Percentiles rank a stretch among this genome's conserved stretches.
phyloP scores from a whole-genome alignment of 2,113 vertebrate species.

The Cynocephalus volans region DNA sequence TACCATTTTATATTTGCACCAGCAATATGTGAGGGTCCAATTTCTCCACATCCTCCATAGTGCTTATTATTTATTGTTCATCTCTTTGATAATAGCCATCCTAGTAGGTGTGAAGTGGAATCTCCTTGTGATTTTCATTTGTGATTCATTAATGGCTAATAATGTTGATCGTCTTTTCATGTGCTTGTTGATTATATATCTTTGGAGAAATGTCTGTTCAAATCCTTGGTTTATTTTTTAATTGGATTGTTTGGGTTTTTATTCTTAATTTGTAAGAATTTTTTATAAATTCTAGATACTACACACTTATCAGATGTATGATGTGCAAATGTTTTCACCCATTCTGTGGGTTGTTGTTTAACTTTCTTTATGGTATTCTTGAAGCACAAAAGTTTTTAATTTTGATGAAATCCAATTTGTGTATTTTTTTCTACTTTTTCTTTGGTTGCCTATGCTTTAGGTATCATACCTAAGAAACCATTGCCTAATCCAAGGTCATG shows the following conservation, averaged over 20 bases:
- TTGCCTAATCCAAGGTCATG: not conserved
- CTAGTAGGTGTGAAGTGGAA: not conserved
- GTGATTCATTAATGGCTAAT: not conserved
- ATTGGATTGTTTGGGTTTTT: not conserved
- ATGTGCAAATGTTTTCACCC: not conserved
- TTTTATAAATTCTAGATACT: not conserved
- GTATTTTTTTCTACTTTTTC: constrained; percentile 51
- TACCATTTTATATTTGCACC: not conserved
- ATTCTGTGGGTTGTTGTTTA: not conserved
- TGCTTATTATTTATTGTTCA: not conserved
- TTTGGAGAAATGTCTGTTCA: constrained; percentile 25
- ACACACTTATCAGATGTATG: not conserved
- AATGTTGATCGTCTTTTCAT: constrained; percentile 9
- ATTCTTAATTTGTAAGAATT: constrained; percentile 12
- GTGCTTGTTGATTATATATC: not conserved
- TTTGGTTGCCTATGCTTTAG: constrained; percentile 14
- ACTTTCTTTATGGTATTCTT: not conserved
- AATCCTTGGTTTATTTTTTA: not conserved
- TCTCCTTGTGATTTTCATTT: constrained; percentile 9
- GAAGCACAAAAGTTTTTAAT: constrained; percentile 19
- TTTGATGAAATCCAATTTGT: not conserved
- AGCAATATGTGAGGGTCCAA: not conserved
- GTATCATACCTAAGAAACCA: not conserved
- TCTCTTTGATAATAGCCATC: not conserved
- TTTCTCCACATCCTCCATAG: not conserved